Evolutionary conservation across 2,113 vertebrate genomes (phyloP).

Genomic region (Nannobrachium achirus): DNA sequence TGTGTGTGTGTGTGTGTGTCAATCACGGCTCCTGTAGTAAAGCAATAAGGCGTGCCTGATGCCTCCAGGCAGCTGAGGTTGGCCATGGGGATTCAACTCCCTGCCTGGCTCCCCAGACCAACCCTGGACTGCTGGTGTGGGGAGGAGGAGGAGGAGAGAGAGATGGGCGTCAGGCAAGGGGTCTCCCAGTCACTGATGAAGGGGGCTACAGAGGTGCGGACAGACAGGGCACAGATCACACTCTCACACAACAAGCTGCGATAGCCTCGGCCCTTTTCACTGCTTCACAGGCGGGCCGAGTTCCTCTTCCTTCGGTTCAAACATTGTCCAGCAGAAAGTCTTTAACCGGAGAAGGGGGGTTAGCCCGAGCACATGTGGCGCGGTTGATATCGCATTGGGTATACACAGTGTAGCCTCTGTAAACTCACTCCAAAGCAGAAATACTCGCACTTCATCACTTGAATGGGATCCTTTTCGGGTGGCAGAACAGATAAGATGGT

Average conservation of each 20-base stretch:
- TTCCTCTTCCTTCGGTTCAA: not conserved
- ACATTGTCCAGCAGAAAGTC: too few species aligned
- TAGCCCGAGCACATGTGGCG: too few species aligned
- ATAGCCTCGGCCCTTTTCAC: slow-evolving; percentile 20
- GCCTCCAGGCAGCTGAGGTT: slow-evolving; percentile 36
- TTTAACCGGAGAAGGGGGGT: too few species aligned
- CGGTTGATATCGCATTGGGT: too few species aligned
- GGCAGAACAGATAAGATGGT: too few species aligned
- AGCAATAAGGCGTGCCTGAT: slow-evolving; percentile 35
- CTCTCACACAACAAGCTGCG: slow-evolving; percentile 22
- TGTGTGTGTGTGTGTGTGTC: slow-evolving; percentile 42
- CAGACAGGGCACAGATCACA: slow-evolving; percentile 73
- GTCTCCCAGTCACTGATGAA: slow-evolving; percentile 39
- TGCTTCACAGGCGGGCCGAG: not conserved
- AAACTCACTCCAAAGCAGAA: slow-evolving; percentile 14
- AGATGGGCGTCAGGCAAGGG: slow-evolving; percentile 23
- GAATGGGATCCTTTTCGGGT: too few species aligned
- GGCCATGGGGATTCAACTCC: slow-evolving; percentile 51
- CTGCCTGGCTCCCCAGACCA: slow-evolving; percentile 30
- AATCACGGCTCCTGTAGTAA: slow-evolving; percentile 36
- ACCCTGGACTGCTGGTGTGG: slow-evolving; percentile 43
- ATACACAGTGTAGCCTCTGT: not conserved
- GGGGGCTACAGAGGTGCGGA: slow-evolving; percentile 66
- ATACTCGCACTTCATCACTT: not conserved
- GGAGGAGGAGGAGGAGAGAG: slow-evolving; percentile 11